Percentiles rank a stretch among this genome's conserved stretches.
These are phyloP conservation scores for Artibeus lituratus DNA, from an alignment of 2,797 vertebrate genomes.

Conservation along the genomic window DNA sequence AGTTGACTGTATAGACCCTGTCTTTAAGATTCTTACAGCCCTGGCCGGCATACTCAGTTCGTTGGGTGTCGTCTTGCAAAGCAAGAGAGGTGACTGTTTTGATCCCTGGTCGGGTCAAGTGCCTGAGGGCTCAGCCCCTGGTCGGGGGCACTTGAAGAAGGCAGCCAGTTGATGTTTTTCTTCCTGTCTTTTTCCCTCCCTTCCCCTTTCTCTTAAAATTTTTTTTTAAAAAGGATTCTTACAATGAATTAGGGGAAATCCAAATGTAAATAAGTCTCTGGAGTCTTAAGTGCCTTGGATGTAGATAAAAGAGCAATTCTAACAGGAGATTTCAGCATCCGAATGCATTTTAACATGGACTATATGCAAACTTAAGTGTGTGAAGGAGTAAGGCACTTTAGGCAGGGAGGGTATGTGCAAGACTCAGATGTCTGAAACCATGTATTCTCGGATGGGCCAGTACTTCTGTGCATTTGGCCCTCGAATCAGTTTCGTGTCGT, in stretches of 20 bases:
- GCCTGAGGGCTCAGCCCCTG: no score
- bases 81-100: background rate
- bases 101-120: background rate
- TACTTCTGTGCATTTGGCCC: background rate
- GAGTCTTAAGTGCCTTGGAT: conserved; percentile 4
- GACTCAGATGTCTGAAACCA: background rate
- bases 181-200: background rate
- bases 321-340: background rate
- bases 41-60: background rate
- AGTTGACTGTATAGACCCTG: background rate
- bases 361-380: background rate
- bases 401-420: background rate
- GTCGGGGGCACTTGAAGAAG: no score
- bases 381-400: background rate
- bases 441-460: background rate
- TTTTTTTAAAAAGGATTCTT: background rate
- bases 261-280: background rate
- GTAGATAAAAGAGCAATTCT: background rate
- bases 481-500: background rate
- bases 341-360: background rate
- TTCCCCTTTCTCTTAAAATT: background rate
- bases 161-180: background rate
- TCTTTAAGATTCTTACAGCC: background rate
- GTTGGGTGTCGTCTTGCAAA: background rate
- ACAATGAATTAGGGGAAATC: background rate